Base-by-base conservation (phyloP, 2,797 vertebrate species). In the Melanitta fusca region DNA sequence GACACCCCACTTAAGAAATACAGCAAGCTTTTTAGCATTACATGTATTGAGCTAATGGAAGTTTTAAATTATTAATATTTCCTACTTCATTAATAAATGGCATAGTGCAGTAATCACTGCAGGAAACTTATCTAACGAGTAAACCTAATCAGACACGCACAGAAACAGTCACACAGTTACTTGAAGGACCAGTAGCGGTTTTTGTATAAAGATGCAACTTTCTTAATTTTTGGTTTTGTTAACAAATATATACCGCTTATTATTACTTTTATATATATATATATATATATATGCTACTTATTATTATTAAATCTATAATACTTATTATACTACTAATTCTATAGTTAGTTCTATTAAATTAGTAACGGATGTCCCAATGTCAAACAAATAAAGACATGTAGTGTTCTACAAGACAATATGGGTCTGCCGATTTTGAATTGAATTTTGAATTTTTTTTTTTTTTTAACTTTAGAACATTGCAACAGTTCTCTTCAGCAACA, bases 1-100 rank as follows among this genome's bases (percentile, higher is more conserved):
- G 34, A 88, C 19, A 32, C 11, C 2, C 58, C 79, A 73, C 68
- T 65, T 70, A 86, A 88, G 70, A 47, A 74, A 93, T 32, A 91
- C 43, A 91, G 41, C 32, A 75, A 71, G 81, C 28, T 45, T 92
- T 87, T 89, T 58, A 87, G 66, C 38, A 74, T 1, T 21, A 86
- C 81, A 65, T 60, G 24, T 74, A 93, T 30, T 74, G 66, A 94
- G 47, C 71, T 86, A 94, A 93, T 93, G 71, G 39, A 93, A 88
- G 60, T 5, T 84, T 87, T 94, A 18, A 91, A 91, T 95, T 84
- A 95, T 94, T 95, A 82, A 84, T 90, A 81, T 80, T 93, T 82
- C 73, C 77, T 69, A 57, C 73, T 80, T 91, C 65, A 78, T 95
- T 86, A 91, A 91, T 85, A 89, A 93, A 77, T 82, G 12, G 95